Percentiles rank a stretch among this genome's conserved stretches.
phyloP scores from a whole-genome alignment of 2,113 vertebrate genomes.

The Microtus montanus region DNA sequence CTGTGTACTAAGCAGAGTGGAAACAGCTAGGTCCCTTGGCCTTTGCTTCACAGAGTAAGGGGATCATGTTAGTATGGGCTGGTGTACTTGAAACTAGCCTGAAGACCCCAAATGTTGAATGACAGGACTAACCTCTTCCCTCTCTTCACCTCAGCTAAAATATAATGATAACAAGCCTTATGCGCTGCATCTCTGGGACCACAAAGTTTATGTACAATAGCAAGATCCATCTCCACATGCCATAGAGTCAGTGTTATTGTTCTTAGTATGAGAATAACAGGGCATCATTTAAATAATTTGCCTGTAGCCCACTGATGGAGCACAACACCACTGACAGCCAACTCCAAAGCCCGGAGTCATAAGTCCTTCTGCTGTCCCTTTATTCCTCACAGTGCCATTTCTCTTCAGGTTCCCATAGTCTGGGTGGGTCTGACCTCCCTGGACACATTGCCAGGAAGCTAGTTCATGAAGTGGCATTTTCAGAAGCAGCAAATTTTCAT shows the following conservation, averaged over 20 bases:
- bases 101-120: not conserved
- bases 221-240: not conserved
- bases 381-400: not conserved
- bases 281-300: not conserved
- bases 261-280: conserved; percentile 22
- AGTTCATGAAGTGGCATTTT: not conserved
- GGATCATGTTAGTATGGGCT: not conserved
- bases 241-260: not conserved
- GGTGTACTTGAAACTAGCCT: not conserved
- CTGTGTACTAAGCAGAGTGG: not conserved
- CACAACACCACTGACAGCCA: not conserved
- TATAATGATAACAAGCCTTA: not conserved
- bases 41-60: not conserved
- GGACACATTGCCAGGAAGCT: not conserved
- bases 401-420: not conserved
- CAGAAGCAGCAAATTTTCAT: not conserved
- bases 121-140: not conserved
- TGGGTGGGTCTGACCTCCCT: not conserved
- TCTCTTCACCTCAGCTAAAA: not conserved
- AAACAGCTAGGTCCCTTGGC: not conserved
- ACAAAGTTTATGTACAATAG: not conserved
- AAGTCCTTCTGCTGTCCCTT: not conserved
- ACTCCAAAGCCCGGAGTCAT: not conserved
- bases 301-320: not conserved
- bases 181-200: not conserved